Conservation (phyloP, 2,888 invertebrate genomes). For the Sinhomidia bicolor region DNA sequence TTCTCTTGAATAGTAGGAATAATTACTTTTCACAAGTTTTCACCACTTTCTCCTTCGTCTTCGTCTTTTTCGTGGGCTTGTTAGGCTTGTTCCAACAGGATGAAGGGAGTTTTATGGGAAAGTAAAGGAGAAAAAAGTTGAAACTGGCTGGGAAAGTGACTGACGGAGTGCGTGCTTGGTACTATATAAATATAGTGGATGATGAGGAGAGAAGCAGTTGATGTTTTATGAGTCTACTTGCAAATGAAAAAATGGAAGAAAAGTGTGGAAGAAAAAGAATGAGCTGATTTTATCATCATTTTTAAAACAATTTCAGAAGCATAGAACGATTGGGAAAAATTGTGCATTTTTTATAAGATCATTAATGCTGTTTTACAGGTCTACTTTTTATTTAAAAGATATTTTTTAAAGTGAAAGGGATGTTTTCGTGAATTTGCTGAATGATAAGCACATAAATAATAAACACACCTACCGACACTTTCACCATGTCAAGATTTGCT, state of each 20-base stretch:
- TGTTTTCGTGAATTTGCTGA: too few relatives aligned
- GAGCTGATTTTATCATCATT: slow-evolving; percentile 2
- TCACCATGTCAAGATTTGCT: background rate
- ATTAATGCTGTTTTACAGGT: background rate
- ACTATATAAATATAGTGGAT: background rate
- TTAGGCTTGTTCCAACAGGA: background rate
- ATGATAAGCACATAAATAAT: too few relatives aligned
- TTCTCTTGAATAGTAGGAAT: slow-evolving; percentile 10
- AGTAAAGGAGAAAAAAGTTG: background rate
- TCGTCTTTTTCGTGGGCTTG: background rate
- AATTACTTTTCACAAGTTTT: slow-evolving; percentile 43
- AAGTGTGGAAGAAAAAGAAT: too few relatives aligned
- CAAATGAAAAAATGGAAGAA: background rate
- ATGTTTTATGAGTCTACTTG: slow-evolving; percentile 7
- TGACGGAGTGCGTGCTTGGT: background rate
- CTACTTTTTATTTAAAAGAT: too few relatives aligned
- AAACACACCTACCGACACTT: background rate
- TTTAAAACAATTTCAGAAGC: background rate
- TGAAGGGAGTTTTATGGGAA: background rate
- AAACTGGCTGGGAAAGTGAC: background rate
- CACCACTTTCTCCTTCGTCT: slow-evolving; percentile 8
- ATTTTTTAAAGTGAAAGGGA: too few relatives aligned
- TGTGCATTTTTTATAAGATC: background rate
- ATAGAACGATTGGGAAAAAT: too few relatives aligned
- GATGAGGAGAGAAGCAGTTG: background rate